Evolutionary conservation across 37 sponge, comb jelly and placozoan species (phyloP).

Genomic region (Crambe crambe): DNA sequence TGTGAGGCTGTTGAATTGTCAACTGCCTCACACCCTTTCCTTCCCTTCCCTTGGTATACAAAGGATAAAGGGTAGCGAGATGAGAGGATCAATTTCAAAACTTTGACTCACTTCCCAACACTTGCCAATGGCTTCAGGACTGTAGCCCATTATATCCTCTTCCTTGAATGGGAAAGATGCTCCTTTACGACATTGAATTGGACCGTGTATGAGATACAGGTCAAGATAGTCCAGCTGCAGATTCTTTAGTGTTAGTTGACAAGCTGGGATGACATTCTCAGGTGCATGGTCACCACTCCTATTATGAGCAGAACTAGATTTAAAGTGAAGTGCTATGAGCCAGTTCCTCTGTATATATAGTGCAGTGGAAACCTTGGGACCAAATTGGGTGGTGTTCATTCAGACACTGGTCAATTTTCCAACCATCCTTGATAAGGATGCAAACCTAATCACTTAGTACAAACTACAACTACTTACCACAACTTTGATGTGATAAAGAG

Average conservation of each 20-base stretch:
- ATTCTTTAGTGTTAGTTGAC: slow-evolving; percentile 72
- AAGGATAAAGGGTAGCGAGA: no score
- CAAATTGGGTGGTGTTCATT: slow-evolving; percentile 10
- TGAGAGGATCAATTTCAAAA: not conserved
- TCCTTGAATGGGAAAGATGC: slow-evolving; percentile 12
- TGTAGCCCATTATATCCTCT: slow-evolving; percentile 60
- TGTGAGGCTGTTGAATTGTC: no score
- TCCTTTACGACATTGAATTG: slow-evolving; percentile 30
- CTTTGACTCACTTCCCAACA: slow-evolving; percentile 53
- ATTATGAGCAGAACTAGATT: no score
- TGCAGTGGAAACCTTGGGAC: not conserved
- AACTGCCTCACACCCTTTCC: no score
- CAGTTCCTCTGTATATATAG: not conserved
- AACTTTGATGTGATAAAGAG: slow-evolving; percentile 89
- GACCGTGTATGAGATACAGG: slow-evolving; percentile 89
- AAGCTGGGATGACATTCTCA: slow-evolving; percentile 68
- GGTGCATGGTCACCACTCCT: slow-evolving; percentile 59
- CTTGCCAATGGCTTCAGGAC: slow-evolving; percentile 23
- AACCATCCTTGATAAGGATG: no score
- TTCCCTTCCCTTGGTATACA: no score
- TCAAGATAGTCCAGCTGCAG: slow-evolving; percentile 90
- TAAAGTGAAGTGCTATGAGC: no score
- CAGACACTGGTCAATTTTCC: no score
- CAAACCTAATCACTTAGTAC: no score
- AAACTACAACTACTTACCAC: no score